phyloP scores from a whole-genome alignment of 2,888 invertebrate genomes.

The Lasioglossum leucozonium region DNA sequence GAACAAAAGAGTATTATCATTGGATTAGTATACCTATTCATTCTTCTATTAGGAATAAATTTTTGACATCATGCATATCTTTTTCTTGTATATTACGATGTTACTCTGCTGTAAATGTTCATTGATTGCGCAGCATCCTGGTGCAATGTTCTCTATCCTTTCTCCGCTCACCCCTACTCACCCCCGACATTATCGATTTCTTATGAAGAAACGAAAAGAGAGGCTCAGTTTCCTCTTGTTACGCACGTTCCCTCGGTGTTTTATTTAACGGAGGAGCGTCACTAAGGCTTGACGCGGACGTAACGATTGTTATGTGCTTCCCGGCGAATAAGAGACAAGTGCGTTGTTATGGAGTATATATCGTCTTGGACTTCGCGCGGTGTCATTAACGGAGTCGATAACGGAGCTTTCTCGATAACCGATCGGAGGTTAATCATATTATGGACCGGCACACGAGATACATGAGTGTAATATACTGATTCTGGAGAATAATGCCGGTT shows the following conservation, averaged over 20 bases:
- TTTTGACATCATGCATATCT: background rate
- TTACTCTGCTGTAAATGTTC: background rate
- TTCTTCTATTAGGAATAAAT: background rate
- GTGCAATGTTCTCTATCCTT: background rate
- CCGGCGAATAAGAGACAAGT: constrained; percentile 55
- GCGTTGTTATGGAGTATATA: constrained; percentile 53
- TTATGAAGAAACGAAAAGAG: constrained; percentile 51
- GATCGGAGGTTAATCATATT: constrained; percentile 67
- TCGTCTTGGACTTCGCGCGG: constrained; percentile 70
- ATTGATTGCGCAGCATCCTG: background rate
- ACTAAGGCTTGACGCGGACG: constrained; percentile 67
- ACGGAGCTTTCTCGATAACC: constrained; percentile 58
- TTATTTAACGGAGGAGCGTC: constrained; percentile 52
- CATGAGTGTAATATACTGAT: constrained; percentile 17
- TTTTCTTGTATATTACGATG: background rate
- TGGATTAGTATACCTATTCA: too few relatives aligned
- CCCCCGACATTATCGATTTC: background rate
- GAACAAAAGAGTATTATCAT: too few relatives aligned
- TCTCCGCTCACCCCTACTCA: background rate
- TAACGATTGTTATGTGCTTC: constrained; percentile 62
- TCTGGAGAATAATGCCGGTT: constrained; percentile 24
- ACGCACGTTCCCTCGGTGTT: constrained; percentile 43
- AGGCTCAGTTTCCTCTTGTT: constrained; percentile 54
- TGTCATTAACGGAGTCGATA: constrained; percentile 67
- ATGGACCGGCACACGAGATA: constrained; percentile 48